Conservation (phyloP, 1,140 invertebrate genomes). For the Orussus abietinus region DNA sequence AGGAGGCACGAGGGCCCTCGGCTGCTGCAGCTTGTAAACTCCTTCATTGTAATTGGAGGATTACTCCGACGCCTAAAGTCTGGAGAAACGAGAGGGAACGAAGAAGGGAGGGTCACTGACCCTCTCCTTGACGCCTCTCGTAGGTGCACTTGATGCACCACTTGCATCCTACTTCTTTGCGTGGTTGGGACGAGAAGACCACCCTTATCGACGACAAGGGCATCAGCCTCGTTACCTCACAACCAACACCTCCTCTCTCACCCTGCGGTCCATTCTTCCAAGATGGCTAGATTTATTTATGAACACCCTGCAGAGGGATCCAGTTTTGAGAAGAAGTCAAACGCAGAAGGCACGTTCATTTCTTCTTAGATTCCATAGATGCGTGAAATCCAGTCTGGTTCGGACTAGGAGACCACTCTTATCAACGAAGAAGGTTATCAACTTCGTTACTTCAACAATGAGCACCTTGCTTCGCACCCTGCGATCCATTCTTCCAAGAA, state of each 20-base stretch:
- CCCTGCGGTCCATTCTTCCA: not conserved
- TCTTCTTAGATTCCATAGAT: too few species aligned
- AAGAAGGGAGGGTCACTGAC: constrained; percentile 17
- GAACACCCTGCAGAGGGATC: too few species aligned
- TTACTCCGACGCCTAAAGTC: constrained; percentile 12
- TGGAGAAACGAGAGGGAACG: too few species aligned
- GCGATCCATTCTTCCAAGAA: too few species aligned
- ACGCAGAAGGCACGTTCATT: too few species aligned
- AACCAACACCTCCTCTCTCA: not conserved
- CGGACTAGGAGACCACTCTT: too few species aligned
- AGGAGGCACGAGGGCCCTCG: constrained; percentile 1
- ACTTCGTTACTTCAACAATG: too few species aligned
- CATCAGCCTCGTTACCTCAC: not conserved
- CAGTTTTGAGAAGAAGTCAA: too few species aligned
- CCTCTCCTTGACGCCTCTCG: not conserved
- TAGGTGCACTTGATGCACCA: not conserved
- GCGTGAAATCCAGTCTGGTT: too few species aligned
- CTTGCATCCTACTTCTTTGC: not conserved
- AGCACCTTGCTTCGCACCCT: too few species aligned
- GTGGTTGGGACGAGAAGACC: not conserved
- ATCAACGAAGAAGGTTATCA: too few species aligned
- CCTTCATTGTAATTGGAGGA: constrained; percentile 21
- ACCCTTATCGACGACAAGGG: not conserved
- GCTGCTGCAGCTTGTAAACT: constrained; percentile 14
- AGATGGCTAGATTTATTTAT: constrained; percentile 6